Evolutionary conservation across 2,888 invertebrate species (phyloP).

Genomic region (Aleiodes alternator): DNA sequence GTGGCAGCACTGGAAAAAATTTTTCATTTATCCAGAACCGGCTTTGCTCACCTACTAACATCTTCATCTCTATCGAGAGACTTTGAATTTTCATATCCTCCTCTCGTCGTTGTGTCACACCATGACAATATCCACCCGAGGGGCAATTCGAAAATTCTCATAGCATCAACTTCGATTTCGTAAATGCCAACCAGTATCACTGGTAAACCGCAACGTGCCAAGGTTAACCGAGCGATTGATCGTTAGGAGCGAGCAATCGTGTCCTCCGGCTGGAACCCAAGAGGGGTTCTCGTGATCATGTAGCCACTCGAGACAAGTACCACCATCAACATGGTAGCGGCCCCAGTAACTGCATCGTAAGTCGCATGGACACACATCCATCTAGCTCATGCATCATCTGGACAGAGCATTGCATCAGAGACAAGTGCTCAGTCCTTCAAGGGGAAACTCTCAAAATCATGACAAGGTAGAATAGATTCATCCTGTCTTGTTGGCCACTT

Average conservation of each 20-base stretch:
- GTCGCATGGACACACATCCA: slow-evolving; percentile 53
- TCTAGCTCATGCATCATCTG: slow-evolving; percentile 26
- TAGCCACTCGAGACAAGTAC: slow-evolving; percentile 65
- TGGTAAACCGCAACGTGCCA: slow-evolving; percentile 40
- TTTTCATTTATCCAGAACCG: no score
- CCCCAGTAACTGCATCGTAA: slow-evolving; percentile 70
- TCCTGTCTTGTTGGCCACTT: slow-evolving; percentile 63
- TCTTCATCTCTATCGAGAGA: slow-evolving; percentile 8
- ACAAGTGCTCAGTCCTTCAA: slow-evolving; percentile 10
- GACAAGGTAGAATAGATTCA: slow-evolving; percentile 48
- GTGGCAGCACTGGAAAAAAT: no score
- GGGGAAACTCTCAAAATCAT: background rate
- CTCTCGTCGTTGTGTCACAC: no score
- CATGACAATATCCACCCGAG: no score
- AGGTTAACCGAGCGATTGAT: slow-evolving; percentile 58
- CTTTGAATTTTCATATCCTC: slow-evolving; percentile 4
- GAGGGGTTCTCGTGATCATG: slow-evolving; percentile 27
- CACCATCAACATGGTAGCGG: slow-evolving; percentile 68
- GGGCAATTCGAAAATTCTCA: background rate
- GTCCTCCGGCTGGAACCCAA: slow-evolving; percentile 3
- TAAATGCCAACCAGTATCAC: background rate
- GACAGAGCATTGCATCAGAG: slow-evolving; percentile 15
- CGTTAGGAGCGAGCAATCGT: slow-evolving; percentile 48
- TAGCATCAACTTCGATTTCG: background rate
- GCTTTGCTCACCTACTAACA: no score